phyloP scores from a whole-genome alignment of 2,113 vertebrate genomes.

The Camelus dromedarius region DNA sequence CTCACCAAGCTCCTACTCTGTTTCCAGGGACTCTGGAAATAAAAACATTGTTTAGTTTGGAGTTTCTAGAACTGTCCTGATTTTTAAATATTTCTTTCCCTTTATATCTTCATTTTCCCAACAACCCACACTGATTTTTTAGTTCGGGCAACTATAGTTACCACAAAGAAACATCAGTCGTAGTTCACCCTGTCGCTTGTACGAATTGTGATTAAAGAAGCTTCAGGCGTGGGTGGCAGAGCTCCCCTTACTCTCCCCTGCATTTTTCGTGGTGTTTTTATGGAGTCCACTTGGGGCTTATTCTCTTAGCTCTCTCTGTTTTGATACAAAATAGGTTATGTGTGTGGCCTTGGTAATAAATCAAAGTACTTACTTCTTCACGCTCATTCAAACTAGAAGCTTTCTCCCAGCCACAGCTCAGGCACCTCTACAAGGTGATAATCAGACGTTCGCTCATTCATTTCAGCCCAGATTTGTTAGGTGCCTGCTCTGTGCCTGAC shows the following conservation, averaged over 20 bases:
- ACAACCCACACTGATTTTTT: neutral
- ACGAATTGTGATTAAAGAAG: neutral
- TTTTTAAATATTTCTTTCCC: neutral
- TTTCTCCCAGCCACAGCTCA: neutral
- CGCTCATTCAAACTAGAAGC: neutral
- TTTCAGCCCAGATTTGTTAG: conserved; percentile 29
- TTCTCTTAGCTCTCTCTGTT: neutral
- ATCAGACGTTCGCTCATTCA: neutral
- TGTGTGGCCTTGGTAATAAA: neutral
- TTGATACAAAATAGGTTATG: neutral
- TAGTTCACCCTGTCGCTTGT: neutral
- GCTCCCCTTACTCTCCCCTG: no score
- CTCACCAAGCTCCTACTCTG: no score
- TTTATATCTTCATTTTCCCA: conserved; percentile 30
- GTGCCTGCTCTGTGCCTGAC: neutral
- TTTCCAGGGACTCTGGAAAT: neutral
- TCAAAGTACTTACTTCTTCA: neutral
- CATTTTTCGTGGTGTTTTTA: neutral
- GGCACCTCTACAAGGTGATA: neutral
- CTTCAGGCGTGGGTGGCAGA: neutral
- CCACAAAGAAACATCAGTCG: neutral
- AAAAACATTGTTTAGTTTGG: neutral
- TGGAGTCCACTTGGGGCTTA: neutral
- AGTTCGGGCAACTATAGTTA: neutral
- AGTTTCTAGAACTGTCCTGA: neutral